Percentiles rank a stretch among this genome's conserved stretches.
phyloP scores from a whole-genome alignment of 1,140 invertebrate species.

The Hycleus cichorii region DNA sequence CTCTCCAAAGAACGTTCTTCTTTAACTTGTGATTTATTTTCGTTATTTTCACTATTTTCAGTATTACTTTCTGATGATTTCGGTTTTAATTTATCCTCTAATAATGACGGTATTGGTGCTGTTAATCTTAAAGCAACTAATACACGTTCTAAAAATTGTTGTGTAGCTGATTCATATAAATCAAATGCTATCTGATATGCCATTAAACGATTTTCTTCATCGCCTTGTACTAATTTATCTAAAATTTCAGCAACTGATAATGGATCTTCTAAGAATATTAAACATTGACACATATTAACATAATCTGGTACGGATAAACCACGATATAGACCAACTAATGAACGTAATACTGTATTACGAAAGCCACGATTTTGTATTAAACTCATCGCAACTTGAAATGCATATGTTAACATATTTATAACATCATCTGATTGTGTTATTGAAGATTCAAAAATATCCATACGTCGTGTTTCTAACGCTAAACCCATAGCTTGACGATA shows the following conservation, averaged over 20 bases:
- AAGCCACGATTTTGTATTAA: slow-evolving; percentile 90
- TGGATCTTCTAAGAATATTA: slow-evolving; percentile 94
- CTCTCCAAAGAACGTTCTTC: slow-evolving; percentile 45
- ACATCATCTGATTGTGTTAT: slow-evolving; percentile 90
- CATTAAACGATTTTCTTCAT: slow-evolving; percentile 74
- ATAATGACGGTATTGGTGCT: slow-evolving; percentile 74
- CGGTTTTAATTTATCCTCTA: slow-evolving; percentile 64
- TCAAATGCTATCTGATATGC: slow-evolving; percentile 99
- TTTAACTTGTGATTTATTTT: slow-evolving; percentile 43
- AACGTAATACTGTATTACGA: slow-evolving; percentile 79
- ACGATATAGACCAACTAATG: slow-evolving; percentile 84
- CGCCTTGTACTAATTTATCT: slow-evolving; percentile 75
- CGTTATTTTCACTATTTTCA: slow-evolving; percentile 11
- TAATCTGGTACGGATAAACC: slow-evolving; percentile 85
- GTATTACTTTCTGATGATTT: slow-evolving; percentile 40
- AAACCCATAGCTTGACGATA: slow-evolving; percentile 91
- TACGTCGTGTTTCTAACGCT: slow-evolving; percentile 87
- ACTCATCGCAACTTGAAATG: slow-evolving; percentile 88
- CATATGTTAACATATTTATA: slow-evolving; percentile 84
- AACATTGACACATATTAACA: slow-evolving; percentile 93
- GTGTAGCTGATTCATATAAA: slow-evolving; percentile 97
- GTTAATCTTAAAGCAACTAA: slow-evolving; percentile 72
- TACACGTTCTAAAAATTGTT: slow-evolving; percentile 90
- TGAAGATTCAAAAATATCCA: slow-evolving; percentile 91
- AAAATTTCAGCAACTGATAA: slow-evolving; percentile 83